A percentile compares a stretch with the other conserved stretches of the same genome.
These are phyloP conservation scores for Styela clava DNA, from an alignment of 23 tunicate species.

Conservation along the genomic window DNA sequence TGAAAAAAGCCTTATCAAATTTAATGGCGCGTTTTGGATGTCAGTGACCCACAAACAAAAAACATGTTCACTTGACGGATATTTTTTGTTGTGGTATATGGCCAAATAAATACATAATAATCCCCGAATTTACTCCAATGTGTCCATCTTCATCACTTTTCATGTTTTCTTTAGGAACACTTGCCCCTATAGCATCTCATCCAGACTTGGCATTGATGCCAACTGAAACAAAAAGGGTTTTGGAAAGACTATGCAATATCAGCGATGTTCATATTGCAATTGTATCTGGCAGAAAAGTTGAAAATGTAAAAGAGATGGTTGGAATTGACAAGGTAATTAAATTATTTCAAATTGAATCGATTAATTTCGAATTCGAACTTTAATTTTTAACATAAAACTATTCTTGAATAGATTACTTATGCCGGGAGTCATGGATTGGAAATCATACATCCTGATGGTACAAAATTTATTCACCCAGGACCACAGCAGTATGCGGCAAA, in stretches of 20 bases:
- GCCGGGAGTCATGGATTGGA: slow-evolving; percentile 32
- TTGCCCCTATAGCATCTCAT: slow-evolving; percentile 25
- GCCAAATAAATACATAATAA: too few relatives aligned
- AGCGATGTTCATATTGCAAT: slow-evolving; percentile 30
- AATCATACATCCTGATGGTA: slow-evolving; percentile 26
- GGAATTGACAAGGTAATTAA: slow-evolving; percentile 31
- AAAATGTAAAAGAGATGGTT: slow-evolving; percentile 29
- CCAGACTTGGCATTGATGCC: slow-evolving; percentile 32
- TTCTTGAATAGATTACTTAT: slow-evolving; percentile 11
- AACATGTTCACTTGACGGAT: too few relatives aligned
- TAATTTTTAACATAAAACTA: too few relatives aligned
- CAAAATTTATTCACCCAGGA: slow-evolving; percentile 29
- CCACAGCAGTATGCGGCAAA: slow-evolving; percentile 13
- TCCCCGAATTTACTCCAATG: too few relatives aligned
- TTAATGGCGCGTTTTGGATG: too few relatives aligned
- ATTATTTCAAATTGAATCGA: neutral
- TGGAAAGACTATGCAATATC: slow-evolving; percentile 22
- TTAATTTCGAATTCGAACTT: too few relatives aligned
- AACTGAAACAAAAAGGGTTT: slow-evolving; percentile 17
- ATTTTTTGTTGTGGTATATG: too few relatives aligned
- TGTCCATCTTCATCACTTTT: too few relatives aligned
- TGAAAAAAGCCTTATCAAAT: too few relatives aligned
- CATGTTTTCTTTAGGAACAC: slow-evolving; percentile 12
- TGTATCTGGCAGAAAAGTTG: slow-evolving; percentile 33
- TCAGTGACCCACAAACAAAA: too few relatives aligned